Percentiles rank a stretch among this genome's conserved stretches.
These are phyloP conservation scores for Callimorpha dominula DNA, from an alignment of 2,888 invertebrate genomes.

Conservation along the genomic window DNA sequence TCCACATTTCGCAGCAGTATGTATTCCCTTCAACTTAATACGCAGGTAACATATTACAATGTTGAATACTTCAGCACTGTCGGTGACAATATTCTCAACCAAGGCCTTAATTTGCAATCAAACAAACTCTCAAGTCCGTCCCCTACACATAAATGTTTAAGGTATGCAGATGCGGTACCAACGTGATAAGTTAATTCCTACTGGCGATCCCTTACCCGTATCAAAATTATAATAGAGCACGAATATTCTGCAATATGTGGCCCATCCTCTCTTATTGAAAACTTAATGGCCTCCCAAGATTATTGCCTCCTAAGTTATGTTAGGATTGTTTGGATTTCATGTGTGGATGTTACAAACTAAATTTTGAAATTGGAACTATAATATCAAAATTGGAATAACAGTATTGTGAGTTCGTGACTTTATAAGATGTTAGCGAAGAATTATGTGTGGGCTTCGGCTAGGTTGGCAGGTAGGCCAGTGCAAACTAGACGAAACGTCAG, in stretches of 20 bases:
- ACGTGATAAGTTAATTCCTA: conserved; percentile 86
- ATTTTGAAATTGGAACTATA: conserved; percentile 23
- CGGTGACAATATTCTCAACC: neutral
- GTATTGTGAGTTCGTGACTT: neutral
- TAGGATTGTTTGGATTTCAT: conserved; percentile 52
- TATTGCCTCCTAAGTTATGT: conserved; percentile 60
- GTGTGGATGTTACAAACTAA: conserved; percentile 37
- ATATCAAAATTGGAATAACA: conserved; percentile 11
- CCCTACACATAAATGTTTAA: conserved; percentile 77
- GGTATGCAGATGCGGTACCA: conserved; percentile 83
- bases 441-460: too few species aligned
- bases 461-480: too few species aligned
- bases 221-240: conserved; percentile 80
- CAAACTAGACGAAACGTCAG: too few species aligned
- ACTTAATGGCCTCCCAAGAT: conserved; percentile 72
- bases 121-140: conserved; percentile 62
- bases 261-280: conserved; percentile 72
- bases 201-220: conserved; percentile 83
- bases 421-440: neutral
- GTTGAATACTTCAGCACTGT: neutral
- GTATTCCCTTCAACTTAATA: too few species aligned
- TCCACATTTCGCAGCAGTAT: too few species aligned
- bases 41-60: too few species aligned
- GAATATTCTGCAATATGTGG: conserved; percentile 77
- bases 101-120: conserved; percentile 15